A percentile compares a stretch with the other conserved stretches of the same genome.
Conservation (phyloP, 1,140 invertebrate genomes). For the Halotydeus destructor region DNA sequence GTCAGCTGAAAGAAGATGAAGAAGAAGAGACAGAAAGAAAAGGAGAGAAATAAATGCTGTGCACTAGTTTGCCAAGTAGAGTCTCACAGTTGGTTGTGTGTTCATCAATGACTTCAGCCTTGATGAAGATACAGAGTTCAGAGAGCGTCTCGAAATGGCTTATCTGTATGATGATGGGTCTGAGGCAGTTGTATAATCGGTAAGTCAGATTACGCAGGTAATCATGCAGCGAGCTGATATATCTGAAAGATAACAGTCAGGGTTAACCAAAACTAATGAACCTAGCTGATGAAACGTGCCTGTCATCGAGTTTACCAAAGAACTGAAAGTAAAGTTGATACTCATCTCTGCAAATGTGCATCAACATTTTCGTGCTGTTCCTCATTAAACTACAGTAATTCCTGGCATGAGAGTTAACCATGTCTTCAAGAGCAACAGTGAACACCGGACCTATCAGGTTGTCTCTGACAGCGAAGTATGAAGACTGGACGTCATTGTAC, state of each 20-base stretch:
- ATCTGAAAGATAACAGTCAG: slow-evolving; percentile 2
- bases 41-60: too few relatives aligned
- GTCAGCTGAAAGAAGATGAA: slow-evolving; percentile 18
- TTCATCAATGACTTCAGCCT: slow-evolving; percentile 18
- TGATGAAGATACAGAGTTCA: slow-evolving; percentile 82
- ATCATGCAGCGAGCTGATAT: slow-evolving; percentile 20
- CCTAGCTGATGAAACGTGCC: slow-evolving; percentile 38
- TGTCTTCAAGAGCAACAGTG: slow-evolving; percentile 44
- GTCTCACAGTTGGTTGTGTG: not conserved
- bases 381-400: slow-evolving; percentile 73
- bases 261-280: slow-evolving; percentile 13
- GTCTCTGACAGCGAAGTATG: slow-evolving; percentile 54
- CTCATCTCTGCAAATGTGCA: slow-evolving; percentile 81
- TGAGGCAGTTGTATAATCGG: slow-evolving; percentile 69
- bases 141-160: slow-evolving; percentile 92
- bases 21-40: too few relatives aligned
- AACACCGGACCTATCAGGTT: slow-evolving; percentile 51
- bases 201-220: slow-evolving; percentile 64
- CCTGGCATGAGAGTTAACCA: slow-evolving; percentile 42
- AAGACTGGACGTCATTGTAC: slow-evolving; percentile 52
- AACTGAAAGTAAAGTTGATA: slow-evolving; percentile 71
- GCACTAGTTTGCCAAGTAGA: too few relatives aligned
- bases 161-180: slow-evolving; percentile 90
- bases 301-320: slow-evolving; percentile 39
- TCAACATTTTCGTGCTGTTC: slow-evolving; percentile 62